Evolutionary conservation across 2,113 vertebrate genomes (phyloP).

Genomic region (Sula dactylatra): DNA sequence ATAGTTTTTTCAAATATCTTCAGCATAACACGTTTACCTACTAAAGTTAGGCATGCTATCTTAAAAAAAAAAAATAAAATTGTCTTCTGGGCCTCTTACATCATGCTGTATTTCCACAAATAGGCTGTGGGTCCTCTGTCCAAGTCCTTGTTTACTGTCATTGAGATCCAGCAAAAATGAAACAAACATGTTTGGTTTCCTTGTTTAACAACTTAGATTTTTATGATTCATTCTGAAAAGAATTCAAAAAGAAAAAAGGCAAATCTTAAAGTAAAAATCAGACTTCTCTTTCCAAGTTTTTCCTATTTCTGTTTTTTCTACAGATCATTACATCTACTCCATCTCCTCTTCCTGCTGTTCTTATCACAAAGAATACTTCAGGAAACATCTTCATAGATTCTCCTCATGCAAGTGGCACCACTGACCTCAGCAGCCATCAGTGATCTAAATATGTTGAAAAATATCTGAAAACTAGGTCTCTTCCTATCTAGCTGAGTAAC

Average conservation of each 20-base stretch:
- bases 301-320: not conserved
- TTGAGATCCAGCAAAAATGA: not conserved
- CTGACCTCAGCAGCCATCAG: not conserved
- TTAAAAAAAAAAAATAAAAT: not conserved
- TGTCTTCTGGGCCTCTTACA: not conserved
- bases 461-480: not conserved
- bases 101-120: not conserved
- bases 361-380: not conserved
- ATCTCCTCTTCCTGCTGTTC: not conserved
- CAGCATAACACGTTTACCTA: not conserved
- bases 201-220: not conserved
- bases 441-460: not conserved
- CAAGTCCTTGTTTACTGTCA: not conserved
- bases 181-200: not conserved
- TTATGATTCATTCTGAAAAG: not conserved
- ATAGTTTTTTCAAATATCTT: not conserved
- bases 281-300: not conserved
- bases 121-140: not conserved
- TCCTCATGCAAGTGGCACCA: not conserved
- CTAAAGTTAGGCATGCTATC: not conserved
- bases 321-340: not conserved
- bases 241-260: not conserved
- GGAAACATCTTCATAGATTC: not conserved
- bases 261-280: not conserved
- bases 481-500: not conserved